Percentiles rank a stretch among this genome's conserved stretches.
Conservation (phyloP, 2,888 invertebrate genomes). For the Thecocarcelia acutangulata region DNA sequence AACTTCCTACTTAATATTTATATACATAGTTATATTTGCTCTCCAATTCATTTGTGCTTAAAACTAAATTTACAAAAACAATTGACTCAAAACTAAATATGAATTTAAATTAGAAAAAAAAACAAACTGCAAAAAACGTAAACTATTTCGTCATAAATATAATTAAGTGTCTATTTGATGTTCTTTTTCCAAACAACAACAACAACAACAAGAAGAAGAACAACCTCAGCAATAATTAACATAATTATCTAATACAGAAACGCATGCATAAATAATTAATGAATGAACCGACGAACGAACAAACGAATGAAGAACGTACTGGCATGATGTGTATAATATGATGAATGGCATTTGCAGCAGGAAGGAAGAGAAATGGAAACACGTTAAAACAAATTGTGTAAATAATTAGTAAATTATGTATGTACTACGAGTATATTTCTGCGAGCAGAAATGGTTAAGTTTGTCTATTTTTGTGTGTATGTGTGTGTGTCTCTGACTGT, state of each 20-base stretch:
- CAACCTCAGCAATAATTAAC: neutral
- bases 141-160: constrained; percentile 19
- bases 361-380: constrained; percentile 22
- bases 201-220: neutral
- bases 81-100: constrained; percentile 6
- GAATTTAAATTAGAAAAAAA: constrained; percentile 1
- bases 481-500: neutral
- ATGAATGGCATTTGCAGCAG: constrained; percentile 12
- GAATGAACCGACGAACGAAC: neutral
- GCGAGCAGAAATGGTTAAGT: neutral
- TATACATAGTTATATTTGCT: neutral
- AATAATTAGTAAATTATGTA: constrained; percentile 43
- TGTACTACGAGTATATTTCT: too few species aligned
- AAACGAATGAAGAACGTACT: neutral
- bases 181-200: constrained; percentile 26
- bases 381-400: constrained; percentile 22
- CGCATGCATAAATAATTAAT: constrained; percentile 38
- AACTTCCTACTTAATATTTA: neutral
- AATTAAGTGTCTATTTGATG: constrained; percentile 29
- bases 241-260: constrained; percentile 5
- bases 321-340: neutral
- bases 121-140: neutral
- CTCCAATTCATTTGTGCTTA: neutral
- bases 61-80: constrained; percentile 2
- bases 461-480: neutral